These are phyloP conservation scores for Aphrophora alni DNA, from an alignment of 2,888 invertebrate species.

Conservation along the genomic window DNA sequence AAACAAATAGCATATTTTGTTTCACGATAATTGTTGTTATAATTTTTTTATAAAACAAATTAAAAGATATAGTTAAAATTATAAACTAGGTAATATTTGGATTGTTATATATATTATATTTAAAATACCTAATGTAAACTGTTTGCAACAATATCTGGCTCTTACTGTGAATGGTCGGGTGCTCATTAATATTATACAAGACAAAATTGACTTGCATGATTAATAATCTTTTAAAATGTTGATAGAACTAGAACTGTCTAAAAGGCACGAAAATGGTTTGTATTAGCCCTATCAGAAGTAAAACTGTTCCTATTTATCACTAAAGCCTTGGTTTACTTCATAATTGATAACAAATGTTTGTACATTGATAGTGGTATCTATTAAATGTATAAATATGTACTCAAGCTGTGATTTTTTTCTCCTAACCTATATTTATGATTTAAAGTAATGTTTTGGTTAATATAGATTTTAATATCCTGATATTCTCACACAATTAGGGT, in stretches of 20 bases:
- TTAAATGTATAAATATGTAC: slow-evolving; percentile 19
- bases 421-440: background rate
- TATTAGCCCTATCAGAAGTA: background rate
- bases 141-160: too few species aligned
- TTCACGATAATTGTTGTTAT: too few species aligned
- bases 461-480: background rate
- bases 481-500: background rate
- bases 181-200: background rate
- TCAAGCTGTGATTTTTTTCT: slow-evolving; percentile 9
- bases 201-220: background rate
- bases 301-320: slow-evolving; percentile 10
- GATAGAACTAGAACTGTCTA: background rate
- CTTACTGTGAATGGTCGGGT: too few species aligned
- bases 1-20: too few species aligned
- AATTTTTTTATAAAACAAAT: too few species aligned
- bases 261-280: background rate
- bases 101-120: too few species aligned
- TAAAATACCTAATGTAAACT: too few species aligned
- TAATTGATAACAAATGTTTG: slow-evolving; percentile 47
- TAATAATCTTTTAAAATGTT: background rate
- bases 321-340: slow-evolving; percentile 35
- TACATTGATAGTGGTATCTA: slow-evolving; percentile 45
- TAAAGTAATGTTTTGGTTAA: background rate
- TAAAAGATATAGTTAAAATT: too few species aligned
- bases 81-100: too few species aligned